phyloP scores from a whole-genome alignment of 1,140 invertebrate species.

The Drosophila sturtevanti region DNA sequence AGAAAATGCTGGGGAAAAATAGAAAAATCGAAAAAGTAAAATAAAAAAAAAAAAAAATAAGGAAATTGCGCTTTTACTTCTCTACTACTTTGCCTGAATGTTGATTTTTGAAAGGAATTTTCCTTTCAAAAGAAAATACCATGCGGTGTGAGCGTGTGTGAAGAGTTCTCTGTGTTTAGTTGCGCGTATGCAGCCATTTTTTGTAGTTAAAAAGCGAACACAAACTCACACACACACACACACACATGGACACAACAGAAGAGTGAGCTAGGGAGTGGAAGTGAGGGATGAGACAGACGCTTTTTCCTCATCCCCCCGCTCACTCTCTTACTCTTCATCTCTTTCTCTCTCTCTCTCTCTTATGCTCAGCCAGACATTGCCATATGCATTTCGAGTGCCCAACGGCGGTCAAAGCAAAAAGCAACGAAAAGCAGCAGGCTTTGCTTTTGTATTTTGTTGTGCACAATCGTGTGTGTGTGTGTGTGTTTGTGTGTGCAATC shows the following conservation, averaged over 20 bases:
- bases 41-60: slow-evolving; percentile 7
- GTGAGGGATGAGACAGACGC: slow-evolving; percentile 15
- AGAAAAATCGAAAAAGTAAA: background rate
- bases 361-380: background rate
- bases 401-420: slow-evolving; percentile 73
- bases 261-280: background rate
- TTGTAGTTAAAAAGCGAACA: slow-evolving; percentile 66
- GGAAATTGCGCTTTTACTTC: slow-evolving; percentile 73
- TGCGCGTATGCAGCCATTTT: slow-evolving; percentile 72
- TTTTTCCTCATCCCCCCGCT: slow-evolving; percentile 2
- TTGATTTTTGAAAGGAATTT: slow-evolving; percentile 60
- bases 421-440: slow-evolving; percentile 43
- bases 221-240: slow-evolving; percentile 33
- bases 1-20: background rate
- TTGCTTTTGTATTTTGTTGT: slow-evolving; percentile 59
- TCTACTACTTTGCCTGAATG: slow-evolving; percentile 54
- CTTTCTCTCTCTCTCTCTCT: background rate
- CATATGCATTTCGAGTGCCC: slow-evolving; percentile 72
- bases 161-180: slow-evolving; percentile 67
- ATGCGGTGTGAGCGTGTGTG: slow-evolving; percentile 15
- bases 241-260: slow-evolving; percentile 13
- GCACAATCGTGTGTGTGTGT: slow-evolving; percentile 14
- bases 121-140: slow-evolving; percentile 65
- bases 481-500: slow-evolving; percentile 15
- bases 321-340: no score